Percentiles rank a stretch among this genome's conserved stretches.
Conservation (phyloP, 2,113 vertebrate species). For the Machaerirhynchus nigripectus region DNA sequence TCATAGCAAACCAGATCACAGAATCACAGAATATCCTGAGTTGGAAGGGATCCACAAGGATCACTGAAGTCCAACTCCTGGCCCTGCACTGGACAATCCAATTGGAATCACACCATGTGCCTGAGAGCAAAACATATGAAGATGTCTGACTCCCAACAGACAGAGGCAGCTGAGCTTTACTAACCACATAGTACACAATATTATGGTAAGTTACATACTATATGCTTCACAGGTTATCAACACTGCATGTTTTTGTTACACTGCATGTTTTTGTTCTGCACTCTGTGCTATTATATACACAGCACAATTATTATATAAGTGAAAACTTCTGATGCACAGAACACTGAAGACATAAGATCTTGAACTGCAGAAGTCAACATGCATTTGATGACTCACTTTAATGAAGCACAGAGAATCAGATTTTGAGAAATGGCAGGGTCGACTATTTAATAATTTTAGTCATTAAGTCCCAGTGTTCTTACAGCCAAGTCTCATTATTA, state of each 20-base stretch:
- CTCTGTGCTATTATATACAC: neutral
- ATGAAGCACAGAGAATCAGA: neutral
- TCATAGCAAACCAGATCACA: neutral
- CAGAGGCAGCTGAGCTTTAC: neutral
- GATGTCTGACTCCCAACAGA: neutral
- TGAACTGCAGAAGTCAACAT: neutral
- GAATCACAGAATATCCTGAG: neutral
- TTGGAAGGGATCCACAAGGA: neutral
- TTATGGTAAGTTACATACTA: neutral
- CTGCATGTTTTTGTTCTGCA: neutral
- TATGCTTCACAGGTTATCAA: neutral
- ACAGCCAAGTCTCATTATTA: neutral
- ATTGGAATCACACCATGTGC: neutral
- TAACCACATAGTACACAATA: rapidly evolving
- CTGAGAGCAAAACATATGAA: neutral
- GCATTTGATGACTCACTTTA: neutral
- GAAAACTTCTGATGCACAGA: neutral
- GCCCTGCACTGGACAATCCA: neutral
- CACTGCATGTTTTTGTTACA: neutral
- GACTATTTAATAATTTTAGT: neutral
- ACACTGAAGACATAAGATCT: neutral
- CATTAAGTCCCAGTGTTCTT: neutral
- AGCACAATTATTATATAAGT: neutral
- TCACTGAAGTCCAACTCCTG: neutral
- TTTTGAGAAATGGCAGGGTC: neutral